Evolutionary conservation across 1,140 invertebrate species (phyloP).

Genomic region (Onthophagus taurus): DNA sequence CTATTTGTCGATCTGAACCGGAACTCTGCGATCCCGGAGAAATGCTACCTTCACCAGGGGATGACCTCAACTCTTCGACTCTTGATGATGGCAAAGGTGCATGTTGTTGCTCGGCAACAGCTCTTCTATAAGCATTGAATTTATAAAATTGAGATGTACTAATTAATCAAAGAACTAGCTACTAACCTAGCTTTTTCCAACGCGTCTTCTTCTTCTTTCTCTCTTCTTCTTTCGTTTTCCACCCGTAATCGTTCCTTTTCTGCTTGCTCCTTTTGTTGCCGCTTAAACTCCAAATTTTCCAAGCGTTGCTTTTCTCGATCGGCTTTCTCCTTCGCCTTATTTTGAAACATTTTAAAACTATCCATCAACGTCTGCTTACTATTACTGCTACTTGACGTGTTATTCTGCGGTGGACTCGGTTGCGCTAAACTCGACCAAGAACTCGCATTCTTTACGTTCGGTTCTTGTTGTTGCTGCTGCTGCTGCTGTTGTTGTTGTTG

Average conservation of each 20-base stretch:
- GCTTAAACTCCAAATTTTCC: constrained; percentile 70
- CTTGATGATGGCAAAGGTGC: constrained; percentile 36
- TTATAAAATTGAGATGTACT: no score
- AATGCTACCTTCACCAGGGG: constrained; percentile 36
- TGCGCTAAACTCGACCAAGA: constrained; percentile 90
- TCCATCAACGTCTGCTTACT: constrained; percentile 53
- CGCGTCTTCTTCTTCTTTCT: constrained; percentile 71
- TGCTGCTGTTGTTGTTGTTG: constrained; percentile 18
- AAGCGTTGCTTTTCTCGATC: constrained; percentile 77
- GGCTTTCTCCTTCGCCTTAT: constrained; percentile 89
- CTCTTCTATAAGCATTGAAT: no score
- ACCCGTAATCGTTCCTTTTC: constrained; percentile 69
- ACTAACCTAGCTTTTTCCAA: constrained; percentile 55
- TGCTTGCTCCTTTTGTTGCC: constrained; percentile 71
- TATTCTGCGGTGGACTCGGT: constrained; percentile 61
- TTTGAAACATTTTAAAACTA: constrained; percentile 76
- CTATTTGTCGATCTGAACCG: constrained; percentile 56
- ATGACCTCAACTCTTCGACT: constrained; percentile 33
- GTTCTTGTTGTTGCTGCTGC: constrained; percentile 42
- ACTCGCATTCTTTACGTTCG: constrained; percentile 78
- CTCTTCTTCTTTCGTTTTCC: constrained; percentile 68
- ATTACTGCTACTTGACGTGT: constrained; percentile 46
- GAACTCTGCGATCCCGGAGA: constrained; percentile 49
- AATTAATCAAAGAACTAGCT: no score
- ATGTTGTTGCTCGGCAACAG: constrained; percentile 40